phyloP scores from a whole-genome alignment of 30 jellyfish, hydroid and myxozoan genomes.

The Nemopilema nomurai region DNA sequence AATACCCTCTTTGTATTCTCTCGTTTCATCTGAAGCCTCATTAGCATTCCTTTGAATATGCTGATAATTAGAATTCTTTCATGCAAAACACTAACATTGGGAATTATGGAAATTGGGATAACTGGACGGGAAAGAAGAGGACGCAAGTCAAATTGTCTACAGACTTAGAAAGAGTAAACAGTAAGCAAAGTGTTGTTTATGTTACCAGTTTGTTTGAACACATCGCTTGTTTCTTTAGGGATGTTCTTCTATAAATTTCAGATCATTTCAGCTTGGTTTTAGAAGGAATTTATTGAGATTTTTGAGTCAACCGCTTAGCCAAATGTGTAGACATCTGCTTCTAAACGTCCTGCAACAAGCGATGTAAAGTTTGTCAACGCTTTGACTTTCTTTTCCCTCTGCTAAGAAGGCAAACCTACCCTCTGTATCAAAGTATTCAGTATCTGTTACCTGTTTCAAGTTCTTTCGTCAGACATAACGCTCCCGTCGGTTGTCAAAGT shows the following conservation, averaged over 20 bases:
- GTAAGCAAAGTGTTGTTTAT: slow-evolving; percentile 21
- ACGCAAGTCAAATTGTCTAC: slow-evolving; percentile 14
- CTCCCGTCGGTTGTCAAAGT: too few relatives aligned
- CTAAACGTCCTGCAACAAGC: not conserved
- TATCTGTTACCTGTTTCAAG: too few relatives aligned
- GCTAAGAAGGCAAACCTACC: not conserved
- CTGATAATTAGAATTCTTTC: slow-evolving; percentile 45
- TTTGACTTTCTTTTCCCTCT: not conserved
- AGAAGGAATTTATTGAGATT: not conserved
- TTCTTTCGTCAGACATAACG: too few relatives aligned
- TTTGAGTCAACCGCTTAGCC: not conserved
- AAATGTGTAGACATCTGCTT: not conserved
- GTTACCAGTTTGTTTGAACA: not conserved
- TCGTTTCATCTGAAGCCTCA: slow-evolving; percentile 42
- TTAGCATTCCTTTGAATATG: slow-evolving; percentile 57
- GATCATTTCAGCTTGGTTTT: not conserved
- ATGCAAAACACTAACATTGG: slow-evolving; percentile 58
- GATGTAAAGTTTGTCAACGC: not conserved
- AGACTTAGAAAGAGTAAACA: slow-evolving; percentile 13
- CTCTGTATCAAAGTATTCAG: too few relatives aligned
- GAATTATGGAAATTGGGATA: slow-evolving; percentile 45
- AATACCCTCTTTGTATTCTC: slow-evolving; percentile 32
- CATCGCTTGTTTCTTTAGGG: not conserved
- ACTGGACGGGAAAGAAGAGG: slow-evolving; percentile 40
- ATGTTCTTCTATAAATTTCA: too few relatives aligned